phyloP scores from a whole-genome alignment of 2,113 vertebrate species.

The Psilopsiagon aymara region DNA sequence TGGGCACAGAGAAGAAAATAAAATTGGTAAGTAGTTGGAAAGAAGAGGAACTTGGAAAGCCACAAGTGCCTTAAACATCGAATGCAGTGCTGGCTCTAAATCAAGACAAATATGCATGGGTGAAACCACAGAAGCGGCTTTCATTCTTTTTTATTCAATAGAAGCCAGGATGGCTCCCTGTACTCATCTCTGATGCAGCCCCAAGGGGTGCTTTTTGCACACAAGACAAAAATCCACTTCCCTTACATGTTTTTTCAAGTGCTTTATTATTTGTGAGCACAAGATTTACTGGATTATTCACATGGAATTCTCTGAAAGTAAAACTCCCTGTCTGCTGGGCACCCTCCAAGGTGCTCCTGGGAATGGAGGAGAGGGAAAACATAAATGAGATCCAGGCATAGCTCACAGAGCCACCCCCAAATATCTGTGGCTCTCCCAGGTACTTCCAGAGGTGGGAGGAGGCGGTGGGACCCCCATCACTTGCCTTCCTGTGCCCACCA shows the following conservation, averaged over 20 bases:
- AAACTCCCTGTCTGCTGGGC: not conserved
- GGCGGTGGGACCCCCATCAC: too few species aligned
- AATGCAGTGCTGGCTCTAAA: not conserved
- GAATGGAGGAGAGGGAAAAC: accelerated
- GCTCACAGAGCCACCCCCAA: too few species aligned
- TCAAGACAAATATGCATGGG: not conserved
- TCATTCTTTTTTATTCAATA: not conserved
- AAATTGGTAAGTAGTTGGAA: not conserved
- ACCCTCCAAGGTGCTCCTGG: not conserved
- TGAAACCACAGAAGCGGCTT: not conserved
- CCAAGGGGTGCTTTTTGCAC: not conserved
- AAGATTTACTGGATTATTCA: not conserved
- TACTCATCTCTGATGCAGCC: not conserved
- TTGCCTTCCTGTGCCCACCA: too few species aligned
- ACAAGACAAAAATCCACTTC: conserved; percentile 4
- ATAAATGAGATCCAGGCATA: accelerated
- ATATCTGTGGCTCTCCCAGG: not conserved
- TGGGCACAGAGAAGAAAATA: not conserved
- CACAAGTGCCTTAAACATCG: not conserved
- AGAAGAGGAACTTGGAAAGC: not conserved
- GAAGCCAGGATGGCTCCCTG: not conserved
- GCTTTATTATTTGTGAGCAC: not conserved
- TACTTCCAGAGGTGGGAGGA: accelerated
- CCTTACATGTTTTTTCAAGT: not conserved
- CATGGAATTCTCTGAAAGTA: not conserved